Base-by-base conservation (phyloP, 2,888 invertebrate genomes). In the Drosophila colorata region DNA sequence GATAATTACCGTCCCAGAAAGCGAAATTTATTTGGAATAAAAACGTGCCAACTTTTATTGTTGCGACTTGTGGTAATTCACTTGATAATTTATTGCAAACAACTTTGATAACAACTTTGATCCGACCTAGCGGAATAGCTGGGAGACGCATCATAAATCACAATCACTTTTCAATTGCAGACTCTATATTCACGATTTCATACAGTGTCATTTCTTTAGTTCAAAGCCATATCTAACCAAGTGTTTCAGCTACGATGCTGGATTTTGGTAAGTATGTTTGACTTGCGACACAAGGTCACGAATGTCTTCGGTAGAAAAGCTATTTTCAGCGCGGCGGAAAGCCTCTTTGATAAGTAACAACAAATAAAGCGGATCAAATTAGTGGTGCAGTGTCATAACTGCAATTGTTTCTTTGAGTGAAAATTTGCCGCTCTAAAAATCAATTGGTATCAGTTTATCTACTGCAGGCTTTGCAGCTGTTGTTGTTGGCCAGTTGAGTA, bases 11-110 rank as follows among this genome's bases (percentile, higher is more conserved):
- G n/a, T 4, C 9, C 11, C n/a, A 38, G 31, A 28, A 40, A 51
- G 31, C n/a, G 33, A 57, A 70, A 48, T 64, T 38, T 20, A 11
- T 48, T 51, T 20, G 44, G 40, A 65, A 49, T 53, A 28, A 14
- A 20, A 14, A 14, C 4, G 9, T 37, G 23, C 11, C 11, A 6
- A 5, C 13, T 9, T 16, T 38, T 9, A 38, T 41, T 40, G 3
- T 7, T 20, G 4, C 33, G 13, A 49, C 14, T 37, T 14, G 23
- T 20, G 31, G 1, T 35, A 48, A 48, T 49, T 37, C 13, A 38
- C 13, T 51, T 18, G 40, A n/a, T 28, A 28, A 51, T 51, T 38
- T 51, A 51, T 28, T 28, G 28, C 28, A 18, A 28, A 28, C 28
- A 25, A 3, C 14, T 23, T 25, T 23, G 49, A 49, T 37, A 28